Evolutionary conservation across 1,140 invertebrate genomes (phyloP).

Genomic region (Drosophila insularis): DNA sequence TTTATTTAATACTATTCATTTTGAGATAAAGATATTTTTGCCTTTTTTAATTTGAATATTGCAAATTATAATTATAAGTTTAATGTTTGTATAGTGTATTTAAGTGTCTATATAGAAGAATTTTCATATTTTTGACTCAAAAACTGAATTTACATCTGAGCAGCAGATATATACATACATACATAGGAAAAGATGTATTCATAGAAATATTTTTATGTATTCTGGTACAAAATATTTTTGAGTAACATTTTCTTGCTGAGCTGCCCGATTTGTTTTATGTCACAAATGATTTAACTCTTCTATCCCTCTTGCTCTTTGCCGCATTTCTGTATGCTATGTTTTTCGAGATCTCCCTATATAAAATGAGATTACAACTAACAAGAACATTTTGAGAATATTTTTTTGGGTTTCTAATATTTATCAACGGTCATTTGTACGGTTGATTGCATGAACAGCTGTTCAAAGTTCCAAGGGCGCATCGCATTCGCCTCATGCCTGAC

Average conservation of each 20-base stretch:
- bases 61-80: no score
- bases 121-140: conserved; percentile 27
- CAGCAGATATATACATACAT: no score
- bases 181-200: conserved; percentile 11
- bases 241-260: conserved; percentile 25
- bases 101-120: not conserved
- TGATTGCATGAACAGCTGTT: conserved; percentile 77
- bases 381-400: conserved; percentile 9
- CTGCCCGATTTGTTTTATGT: conserved; percentile 71
- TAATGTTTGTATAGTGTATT: conserved; percentile 5
- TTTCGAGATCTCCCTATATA: no score
- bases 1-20: no score
- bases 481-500: conserved; percentile 25
- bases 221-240: not conserved
- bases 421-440: conserved; percentile 62
- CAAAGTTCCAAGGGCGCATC: conserved; percentile 23
- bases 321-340: conserved; percentile 3
- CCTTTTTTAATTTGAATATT: no score
- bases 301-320: conserved; percentile 17
- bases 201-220: not conserved
- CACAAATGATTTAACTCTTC: conserved; percentile 70
- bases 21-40: no score
- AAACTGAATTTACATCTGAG: conserved; percentile 20
- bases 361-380: no score
- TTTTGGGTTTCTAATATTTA: conserved; percentile 54